Conservation (phyloP, 2,113 vertebrate species). For the Dasyurus viverrinus region DNA sequence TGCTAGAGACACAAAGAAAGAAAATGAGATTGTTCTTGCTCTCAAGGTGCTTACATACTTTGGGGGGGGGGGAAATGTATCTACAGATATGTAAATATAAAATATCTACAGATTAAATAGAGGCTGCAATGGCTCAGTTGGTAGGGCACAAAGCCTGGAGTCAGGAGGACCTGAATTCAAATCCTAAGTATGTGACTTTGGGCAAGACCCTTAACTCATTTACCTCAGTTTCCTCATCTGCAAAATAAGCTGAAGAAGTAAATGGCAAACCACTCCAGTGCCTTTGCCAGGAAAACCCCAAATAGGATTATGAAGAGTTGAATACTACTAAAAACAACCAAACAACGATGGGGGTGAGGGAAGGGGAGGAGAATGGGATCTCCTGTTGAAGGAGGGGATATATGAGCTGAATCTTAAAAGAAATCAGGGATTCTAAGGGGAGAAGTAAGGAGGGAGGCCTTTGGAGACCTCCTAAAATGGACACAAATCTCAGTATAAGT, state of each 20-base stretch:
- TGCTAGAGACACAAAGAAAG: no score
- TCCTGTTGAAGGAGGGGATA: not conserved
- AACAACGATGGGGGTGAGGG: not conserved
- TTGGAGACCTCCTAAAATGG: no score
- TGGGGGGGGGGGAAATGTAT: not conserved
- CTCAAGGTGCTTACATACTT: not conserved
- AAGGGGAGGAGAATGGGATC: not conserved
- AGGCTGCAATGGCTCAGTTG: not conserved
- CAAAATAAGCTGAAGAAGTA: not conserved
- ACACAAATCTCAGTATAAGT: slow-evolving; percentile 79
- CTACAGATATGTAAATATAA: not conserved
- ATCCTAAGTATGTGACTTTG: not conserved
- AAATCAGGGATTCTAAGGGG: not conserved
- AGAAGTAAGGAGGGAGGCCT: not conserved
- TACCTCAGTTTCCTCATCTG: not conserved
- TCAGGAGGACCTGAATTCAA: not conserved
- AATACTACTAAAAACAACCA: not conserved
- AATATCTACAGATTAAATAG: not conserved
- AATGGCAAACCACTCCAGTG: not conserved
- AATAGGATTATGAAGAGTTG: not conserved
- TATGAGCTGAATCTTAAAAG: not conserved
- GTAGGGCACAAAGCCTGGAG: not conserved
- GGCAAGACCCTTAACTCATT: not conserved
- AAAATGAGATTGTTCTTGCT: not conserved
- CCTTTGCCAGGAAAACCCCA: not conserved